Evolutionary conservation across 2,888 invertebrate species (phyloP).

Genomic region (Hypselothyrea guttata): DNA sequence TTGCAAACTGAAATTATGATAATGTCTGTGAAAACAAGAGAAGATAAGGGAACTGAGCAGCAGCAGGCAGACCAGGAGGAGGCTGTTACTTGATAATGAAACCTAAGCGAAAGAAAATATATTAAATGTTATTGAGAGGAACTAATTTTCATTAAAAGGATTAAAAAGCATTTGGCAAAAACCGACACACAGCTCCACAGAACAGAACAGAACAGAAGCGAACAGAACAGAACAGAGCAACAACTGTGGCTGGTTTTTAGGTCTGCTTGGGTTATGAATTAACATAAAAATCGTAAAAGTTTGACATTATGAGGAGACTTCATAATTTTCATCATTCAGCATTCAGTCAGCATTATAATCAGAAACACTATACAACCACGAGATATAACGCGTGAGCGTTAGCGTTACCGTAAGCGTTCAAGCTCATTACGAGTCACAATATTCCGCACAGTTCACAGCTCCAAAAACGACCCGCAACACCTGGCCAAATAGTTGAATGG

Average conservation of each 20-base stretch:
- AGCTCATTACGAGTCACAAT: constrained; percentile 48
- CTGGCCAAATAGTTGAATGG: constrained; percentile 37
- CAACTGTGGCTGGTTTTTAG: background rate
- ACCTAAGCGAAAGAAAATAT: constrained; percentile 73
- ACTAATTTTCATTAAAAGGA: constrained; percentile 82
- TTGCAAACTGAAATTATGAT: constrained; percentile 81
- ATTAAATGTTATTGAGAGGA: constrained; percentile 80
- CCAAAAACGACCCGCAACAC: constrained; percentile 43
- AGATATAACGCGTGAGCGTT: constrained; percentile 48
- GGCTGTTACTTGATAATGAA: constrained; percentile 29
- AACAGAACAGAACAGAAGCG: background rate
- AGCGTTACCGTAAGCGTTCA: too few relatives aligned
- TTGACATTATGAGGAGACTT: constrained; percentile 59
- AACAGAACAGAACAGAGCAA: background rate
- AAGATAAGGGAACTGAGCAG: constrained; percentile 19
- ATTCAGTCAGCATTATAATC: constrained; percentile 5
- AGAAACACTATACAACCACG: constrained; percentile 5
- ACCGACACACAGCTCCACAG: background rate
- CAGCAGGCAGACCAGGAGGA: background rate
- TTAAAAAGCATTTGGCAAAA: constrained; percentile 76
- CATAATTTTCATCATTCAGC: constrained; percentile 24
- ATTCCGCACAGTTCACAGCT: constrained; percentile 5
- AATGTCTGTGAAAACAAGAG: constrained; percentile 78
- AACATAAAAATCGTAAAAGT: constrained; percentile 79
- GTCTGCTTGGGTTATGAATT: constrained; percentile 62